Evolutionary conservation across 2,888 invertebrate species (phyloP).

Genomic region (Diplazon laetatorius): DNA sequence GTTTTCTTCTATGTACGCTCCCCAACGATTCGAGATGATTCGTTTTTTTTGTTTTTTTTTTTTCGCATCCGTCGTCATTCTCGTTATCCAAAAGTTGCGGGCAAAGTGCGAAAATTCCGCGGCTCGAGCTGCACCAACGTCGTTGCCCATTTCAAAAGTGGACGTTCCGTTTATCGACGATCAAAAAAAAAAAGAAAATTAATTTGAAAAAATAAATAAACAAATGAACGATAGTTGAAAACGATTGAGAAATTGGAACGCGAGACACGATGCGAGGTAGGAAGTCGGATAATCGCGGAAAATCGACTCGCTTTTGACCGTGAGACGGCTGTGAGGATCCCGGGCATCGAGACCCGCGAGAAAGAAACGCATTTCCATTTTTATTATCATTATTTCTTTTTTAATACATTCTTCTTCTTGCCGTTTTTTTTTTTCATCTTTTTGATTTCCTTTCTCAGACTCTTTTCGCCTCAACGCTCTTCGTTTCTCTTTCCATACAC

Average conservation of each 20-base stretch:
- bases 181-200: not conserved
- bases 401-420: slow-evolving; percentile 4
- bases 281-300: slow-evolving; percentile 20
- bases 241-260: not conserved
- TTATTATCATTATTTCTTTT: not conserved
- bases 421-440: slow-evolving; percentile 5
- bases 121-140: too few species aligned
- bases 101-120: not conserved
- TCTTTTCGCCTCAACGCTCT: slow-evolving; percentile 32
- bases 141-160: too few species aligned
- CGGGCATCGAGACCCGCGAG: not conserved
- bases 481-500: slow-evolving; percentile 43
- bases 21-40: slow-evolving; percentile 27
- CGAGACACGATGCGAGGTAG: not conserved
- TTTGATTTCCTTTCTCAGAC: slow-evolving; percentile 5
- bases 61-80: too few species aligned
- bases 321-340: slow-evolving; percentile 3
- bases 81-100: too few species aligned
- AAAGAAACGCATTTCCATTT: slow-evolving; percentile 30
- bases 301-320: slow-evolving; percentile 43
- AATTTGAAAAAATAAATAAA: too few species aligned
- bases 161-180: too few species aligned
- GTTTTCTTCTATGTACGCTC: slow-evolving; percentile 23
- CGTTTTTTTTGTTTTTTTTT: too few species aligned
- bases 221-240: slow-evolving; percentile 35